Evolutionary conservation across 2,888 invertebrate species (phyloP).

Genomic region (Xestia ashworthii): DNA sequence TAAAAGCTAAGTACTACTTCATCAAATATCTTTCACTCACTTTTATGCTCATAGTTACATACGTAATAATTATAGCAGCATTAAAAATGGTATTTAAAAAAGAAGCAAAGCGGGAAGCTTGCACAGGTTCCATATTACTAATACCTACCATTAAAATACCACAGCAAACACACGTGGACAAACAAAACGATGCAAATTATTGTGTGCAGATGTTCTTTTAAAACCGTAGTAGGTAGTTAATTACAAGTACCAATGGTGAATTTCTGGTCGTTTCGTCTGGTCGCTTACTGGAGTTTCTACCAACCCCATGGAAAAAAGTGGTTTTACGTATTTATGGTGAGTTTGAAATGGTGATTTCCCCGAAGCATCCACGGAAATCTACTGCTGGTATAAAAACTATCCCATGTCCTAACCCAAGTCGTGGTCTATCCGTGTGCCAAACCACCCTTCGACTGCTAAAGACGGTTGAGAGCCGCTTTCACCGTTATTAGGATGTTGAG

Average conservation of each 20-base stretch:
- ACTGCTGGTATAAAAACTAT: not conserved
- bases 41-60: not conserved
- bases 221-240: not conserved
- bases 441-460: too few species aligned
- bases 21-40: not conserved
- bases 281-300: not conserved
- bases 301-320: too few species aligned
- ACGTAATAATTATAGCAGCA: not conserved
- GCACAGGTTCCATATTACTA: not conserved
- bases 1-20: not conserved
- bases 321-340: too few species aligned
- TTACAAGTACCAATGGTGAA: not conserved
- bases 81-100: not conserved
- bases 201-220: not conserved
- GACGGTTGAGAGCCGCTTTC: not conserved
- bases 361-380: too few species aligned
- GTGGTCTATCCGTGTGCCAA: too few species aligned
- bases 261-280: not conserved
- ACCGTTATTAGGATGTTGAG: not conserved
- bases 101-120: not conserved
- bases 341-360: too few species aligned
- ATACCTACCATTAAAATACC: conserved; percentile 4
- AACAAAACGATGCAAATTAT: not conserved
- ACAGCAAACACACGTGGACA: not conserved
- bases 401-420: too few species aligned